Evolutionary conservation across 2,888 invertebrate species (phyloP).

Genomic region (Dimorphilus gyrociliatus): DNA sequence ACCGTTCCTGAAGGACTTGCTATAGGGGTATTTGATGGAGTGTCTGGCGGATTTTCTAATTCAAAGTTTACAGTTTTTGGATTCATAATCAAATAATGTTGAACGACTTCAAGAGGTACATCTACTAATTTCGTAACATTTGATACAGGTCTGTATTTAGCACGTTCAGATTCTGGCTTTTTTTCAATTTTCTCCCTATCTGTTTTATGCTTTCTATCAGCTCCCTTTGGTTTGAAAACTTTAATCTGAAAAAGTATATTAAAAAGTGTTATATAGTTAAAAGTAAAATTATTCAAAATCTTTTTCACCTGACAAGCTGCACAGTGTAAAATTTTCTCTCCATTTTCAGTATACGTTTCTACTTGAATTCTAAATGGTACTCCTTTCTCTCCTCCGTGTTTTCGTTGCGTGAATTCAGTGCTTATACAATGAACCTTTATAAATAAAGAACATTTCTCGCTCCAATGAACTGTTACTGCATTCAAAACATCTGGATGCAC

Average conservation of each 20-base stretch:
- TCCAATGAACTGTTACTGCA: too few species aligned
- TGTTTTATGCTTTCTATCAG: constrained; percentile 89
- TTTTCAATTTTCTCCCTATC: constrained; percentile 84
- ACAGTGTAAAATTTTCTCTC: constrained; percentile 47
- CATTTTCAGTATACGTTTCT: constrained; percentile 56
- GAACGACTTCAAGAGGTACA: not conserved
- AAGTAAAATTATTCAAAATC: too few species aligned
- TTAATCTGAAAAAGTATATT: too few species aligned
- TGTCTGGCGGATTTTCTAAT: too few species aligned
- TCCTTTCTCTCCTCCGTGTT: constrained; percentile 93
- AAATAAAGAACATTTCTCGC: too few species aligned
- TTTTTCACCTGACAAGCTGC: constrained; percentile 90
- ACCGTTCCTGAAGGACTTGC: too few species aligned
- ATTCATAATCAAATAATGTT: too few species aligned
- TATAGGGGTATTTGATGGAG: too few species aligned
- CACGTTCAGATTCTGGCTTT: constrained; percentile 25
- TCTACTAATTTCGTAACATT: not conserved
- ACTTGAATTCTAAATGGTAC: constrained; percentile 90
- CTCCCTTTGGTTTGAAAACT: constrained; percentile 72
- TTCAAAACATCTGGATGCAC: constrained; percentile 56
- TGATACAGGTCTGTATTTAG: constrained; percentile 1
- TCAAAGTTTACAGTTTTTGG: too few species aligned
- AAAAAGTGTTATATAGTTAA: too few species aligned
- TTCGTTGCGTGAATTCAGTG: constrained; percentile 91
- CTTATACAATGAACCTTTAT: constrained; percentile 59